Conservation (phyloP, 2,888 invertebrate species). For the Megamerina dolium region DNA sequence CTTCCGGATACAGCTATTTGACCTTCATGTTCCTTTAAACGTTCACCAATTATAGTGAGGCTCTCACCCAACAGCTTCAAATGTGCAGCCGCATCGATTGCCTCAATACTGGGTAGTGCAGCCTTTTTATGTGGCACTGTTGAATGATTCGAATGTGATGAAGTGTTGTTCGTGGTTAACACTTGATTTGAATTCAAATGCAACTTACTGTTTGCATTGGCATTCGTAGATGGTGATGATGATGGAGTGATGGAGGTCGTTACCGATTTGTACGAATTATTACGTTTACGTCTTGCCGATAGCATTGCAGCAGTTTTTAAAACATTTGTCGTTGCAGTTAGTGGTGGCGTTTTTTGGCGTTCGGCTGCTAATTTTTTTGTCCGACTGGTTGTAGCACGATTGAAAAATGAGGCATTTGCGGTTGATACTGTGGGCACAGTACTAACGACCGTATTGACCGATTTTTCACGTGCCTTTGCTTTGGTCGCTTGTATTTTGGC, state of each 20-base stretch:
- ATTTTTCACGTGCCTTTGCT: constrained; percentile 28
- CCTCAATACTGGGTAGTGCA: constrained; percentile 60
- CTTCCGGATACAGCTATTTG: constrained; percentile 94
- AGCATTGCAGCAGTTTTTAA: too few species aligned
- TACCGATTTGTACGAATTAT: constrained; percentile 17
- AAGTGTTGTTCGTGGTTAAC: constrained; percentile 16
- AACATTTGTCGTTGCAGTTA: not conserved
- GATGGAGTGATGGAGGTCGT: constrained; percentile 4
- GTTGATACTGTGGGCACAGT: too few species aligned
- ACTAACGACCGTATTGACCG: constrained; percentile 8
- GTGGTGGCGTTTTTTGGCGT: constrained; percentile 21
- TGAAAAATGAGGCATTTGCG: constrained; percentile 30
- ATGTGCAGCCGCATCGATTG: constrained; percentile 88
- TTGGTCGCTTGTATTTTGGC: constrained; percentile 55
- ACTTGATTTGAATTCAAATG: constrained; percentile 27
- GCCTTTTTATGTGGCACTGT: constrained; percentile 18
- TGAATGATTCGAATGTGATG: constrained; percentile 18
- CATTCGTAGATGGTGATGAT: constrained; percentile 3
- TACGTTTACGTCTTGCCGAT: constrained; percentile 19
- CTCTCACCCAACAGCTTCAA: constrained; percentile 88
- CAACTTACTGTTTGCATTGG: constrained; percentile 27
- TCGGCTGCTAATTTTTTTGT: constrained; percentile 40
- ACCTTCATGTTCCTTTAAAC: constrained; percentile 91
- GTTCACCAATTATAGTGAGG: constrained; percentile 84
- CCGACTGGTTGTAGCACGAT: constrained; percentile 40